Evolutionary conservation across 2,797 vertebrate genomes (phyloP), one percentile per base, ranked within the genome.

Genomic region (Moxostoma hubbsi): DNA sequence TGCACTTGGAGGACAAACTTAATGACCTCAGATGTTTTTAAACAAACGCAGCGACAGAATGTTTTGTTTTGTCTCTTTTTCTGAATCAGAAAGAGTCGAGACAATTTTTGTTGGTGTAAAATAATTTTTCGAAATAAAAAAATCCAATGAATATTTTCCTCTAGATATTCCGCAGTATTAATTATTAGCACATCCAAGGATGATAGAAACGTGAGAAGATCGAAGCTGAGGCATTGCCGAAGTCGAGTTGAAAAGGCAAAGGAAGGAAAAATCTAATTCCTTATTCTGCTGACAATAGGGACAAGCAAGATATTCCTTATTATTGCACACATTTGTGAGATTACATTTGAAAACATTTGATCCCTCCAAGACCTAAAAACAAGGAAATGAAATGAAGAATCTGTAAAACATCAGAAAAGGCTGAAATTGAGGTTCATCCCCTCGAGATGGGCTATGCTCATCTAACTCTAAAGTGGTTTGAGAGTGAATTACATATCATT

Each of bases 321-420:
- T 72, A 62, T 55, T 5, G 43, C 46, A 53, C 43, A 54, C 57
- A 69, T 45, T 43, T 74, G 62, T n/a, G 24, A 81, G 81, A 84
- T 86, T 80, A 73, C 61, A 57, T 76, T 73, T 16, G 68, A 67
- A 79, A 13, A 74, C 72, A 67, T 65, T 73, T 70, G 46, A 46
- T 57, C 6, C 7, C 9, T 24, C 65, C 45, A 36, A 73, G 73
- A 81, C 54, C 71, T 75, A 64, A 73, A 59, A 69, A 57, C 46
- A 12, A 61, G 72, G 1, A 62, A 64, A 73, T 5, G 49, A 71
- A 54, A 81, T 63, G 49, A 47, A 16, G 63, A 58, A 12, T 36
- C 1, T 65, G 5, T 65, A 65, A 4, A 54, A 64, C 13, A 45
- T 62, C 18, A 67, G 62, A 24, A 49, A 58, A 71, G 15, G 54